phyloP scores from a whole-genome alignment of 2,113 vertebrate species.

The Numenius arquata region DNA sequence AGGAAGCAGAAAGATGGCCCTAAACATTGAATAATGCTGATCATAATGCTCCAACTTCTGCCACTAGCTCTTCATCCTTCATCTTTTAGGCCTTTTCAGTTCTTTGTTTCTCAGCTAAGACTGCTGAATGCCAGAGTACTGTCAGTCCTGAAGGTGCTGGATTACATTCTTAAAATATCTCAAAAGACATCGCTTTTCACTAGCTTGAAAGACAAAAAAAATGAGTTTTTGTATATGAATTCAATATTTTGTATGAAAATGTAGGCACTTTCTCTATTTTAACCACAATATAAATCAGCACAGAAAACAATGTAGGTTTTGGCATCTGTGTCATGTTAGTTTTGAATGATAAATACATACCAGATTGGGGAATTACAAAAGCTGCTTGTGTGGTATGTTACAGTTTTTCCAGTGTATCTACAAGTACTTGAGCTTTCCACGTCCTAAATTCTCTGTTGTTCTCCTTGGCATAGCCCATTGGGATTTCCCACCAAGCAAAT shows the following conservation, averaged over 20 bases:
- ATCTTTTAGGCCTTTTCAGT: neutral
- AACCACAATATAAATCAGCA: constrained; percentile 75
- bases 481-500: constrained; percentile 31
- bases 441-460: constrained; percentile 14
- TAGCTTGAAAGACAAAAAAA: constrained; percentile 23
- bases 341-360: constrained; percentile 70
- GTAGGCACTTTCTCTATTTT: constrained; percentile 22
- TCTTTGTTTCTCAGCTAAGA: neutral
- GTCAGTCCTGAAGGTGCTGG: neutral
- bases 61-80: neutral
- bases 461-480: neutral
- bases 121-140: neutral
- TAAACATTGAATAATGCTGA: neutral
- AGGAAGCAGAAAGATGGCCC: neutral
- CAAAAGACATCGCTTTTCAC: neutral
- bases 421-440: constrained; percentile 18
- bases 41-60: neutral
- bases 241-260: constrained; percentile 48
- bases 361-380: constrained; percentile 69
- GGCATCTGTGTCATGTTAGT: constrained; percentile 64
- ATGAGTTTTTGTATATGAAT: neutral
- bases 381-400: constrained; percentile 70
- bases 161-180: neutral
- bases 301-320: constrained; percentile 74
- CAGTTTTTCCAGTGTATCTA: constrained; percentile 50